These are phyloP conservation scores for Pseudoips prasinana DNA, from an alignment of 2,888 invertebrate genomes.

Conservation along the genomic window DNA sequence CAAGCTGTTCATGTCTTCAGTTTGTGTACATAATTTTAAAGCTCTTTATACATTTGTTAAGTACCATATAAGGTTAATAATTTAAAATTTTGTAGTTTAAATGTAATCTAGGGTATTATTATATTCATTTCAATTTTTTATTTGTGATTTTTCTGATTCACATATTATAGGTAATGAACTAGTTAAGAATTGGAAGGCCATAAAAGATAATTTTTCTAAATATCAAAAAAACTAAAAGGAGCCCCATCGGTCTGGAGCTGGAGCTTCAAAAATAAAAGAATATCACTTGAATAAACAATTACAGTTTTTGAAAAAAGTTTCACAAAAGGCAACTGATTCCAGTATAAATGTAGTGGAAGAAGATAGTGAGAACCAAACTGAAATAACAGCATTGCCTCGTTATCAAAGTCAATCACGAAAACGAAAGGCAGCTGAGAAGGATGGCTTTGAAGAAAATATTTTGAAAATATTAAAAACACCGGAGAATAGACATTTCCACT, in stretches of 20 bases:
- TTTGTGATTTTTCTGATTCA: conserved; percentile 11
- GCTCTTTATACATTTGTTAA: conserved; percentile 2
- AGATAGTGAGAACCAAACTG: conserved; percentile 7
- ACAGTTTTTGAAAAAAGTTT: conserved; percentile 6
- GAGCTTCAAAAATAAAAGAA: conserved; percentile 11
- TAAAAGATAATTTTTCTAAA: conserved; percentile 15
- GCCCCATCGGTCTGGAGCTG: conserved; percentile 13
- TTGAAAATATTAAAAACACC: conserved; percentile 14
- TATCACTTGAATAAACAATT: conserved; percentile 10
- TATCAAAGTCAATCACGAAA: conserved; percentile 16
- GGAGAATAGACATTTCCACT: conserved; percentile 10
- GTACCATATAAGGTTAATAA: conserved; percentile 1
- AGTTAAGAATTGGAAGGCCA: conserved; percentile 12
- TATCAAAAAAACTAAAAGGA: conserved; percentile 10
- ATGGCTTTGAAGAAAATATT: conserved; percentile 14
- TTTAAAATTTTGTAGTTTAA: conserved; percentile 6
- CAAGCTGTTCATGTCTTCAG: too few species aligned
- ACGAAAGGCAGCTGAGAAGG: conserved; percentile 13
- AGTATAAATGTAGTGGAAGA: conserved; percentile 8
- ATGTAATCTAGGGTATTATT: conserved; percentile 10
- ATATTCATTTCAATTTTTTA: conserved; percentile 8
- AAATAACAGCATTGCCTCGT: conserved; percentile 10
- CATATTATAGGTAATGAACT: conserved; percentile 16
- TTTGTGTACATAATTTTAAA: conserved; percentile 7
- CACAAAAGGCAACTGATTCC: conserved; percentile 10